These are phyloP conservation scores for Aleiodes alternator DNA, from an alignment of 2,888 invertebrate species.

Conservation along the genomic window DNA sequence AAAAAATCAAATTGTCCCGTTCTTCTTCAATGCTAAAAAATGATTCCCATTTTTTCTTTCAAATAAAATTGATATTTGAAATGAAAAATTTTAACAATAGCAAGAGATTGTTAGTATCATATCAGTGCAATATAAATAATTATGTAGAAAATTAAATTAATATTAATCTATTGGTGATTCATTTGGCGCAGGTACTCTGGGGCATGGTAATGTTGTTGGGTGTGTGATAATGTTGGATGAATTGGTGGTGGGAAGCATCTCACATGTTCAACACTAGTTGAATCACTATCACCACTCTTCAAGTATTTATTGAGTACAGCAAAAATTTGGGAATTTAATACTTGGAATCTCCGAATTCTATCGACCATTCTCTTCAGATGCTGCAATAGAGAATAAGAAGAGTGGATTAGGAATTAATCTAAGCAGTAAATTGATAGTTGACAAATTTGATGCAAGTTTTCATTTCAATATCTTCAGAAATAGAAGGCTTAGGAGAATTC, in stretches of 20 bases:
- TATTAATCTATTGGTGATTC: conserved; percentile 68
- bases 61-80: conserved; percentile 6
- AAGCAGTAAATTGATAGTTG: not conserved
- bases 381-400: conserved; percentile 77
- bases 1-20: too few relatives aligned
- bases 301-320: conserved; percentile 96
- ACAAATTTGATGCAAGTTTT: not conserved
- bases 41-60: conserved; percentile 9
- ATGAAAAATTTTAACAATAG: conserved; percentile 43
- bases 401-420: not conserved
- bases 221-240: conserved; percentile 83
- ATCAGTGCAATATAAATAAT: conserved; percentile 22
- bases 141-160: conserved; percentile 15
- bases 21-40: not conserved
- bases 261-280: conserved; percentile 95
- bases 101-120: conserved; percentile 15
- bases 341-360: conserved; percentile 97
- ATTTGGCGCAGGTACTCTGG: conserved; percentile 76
- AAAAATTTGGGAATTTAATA: conserved; percentile 98
- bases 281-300: conserved; percentile 88
- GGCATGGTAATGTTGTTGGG: conserved; percentile 79
- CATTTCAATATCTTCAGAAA: too few relatives aligned
- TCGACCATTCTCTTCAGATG: conserved; percentile 98
- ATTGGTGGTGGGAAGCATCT: conserved; percentile 97
- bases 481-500: too few relatives aligned